Percentiles rank a stretch among this genome's conserved stretches.
phyloP scores from a whole-genome alignment of 1,140 invertebrate species.

The Brachionus sp. region DNA sequence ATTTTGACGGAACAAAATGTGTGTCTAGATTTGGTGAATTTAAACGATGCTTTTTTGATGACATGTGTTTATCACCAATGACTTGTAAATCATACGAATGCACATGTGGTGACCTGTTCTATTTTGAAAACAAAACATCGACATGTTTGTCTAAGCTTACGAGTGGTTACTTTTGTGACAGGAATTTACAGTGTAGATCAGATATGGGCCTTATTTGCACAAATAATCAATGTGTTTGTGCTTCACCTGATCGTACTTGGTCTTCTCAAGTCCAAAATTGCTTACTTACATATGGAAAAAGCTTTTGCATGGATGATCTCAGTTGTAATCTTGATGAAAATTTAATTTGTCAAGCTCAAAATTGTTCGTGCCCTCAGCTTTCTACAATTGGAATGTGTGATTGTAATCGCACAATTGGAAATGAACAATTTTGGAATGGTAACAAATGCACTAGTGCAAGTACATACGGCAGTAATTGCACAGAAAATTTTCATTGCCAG shows the following conservation, averaged over 20 bases:
- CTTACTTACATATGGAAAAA: background rate
- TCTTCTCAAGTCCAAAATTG: background rate
- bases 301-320: background rate
- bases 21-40: background rate
- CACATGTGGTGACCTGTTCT: background rate
- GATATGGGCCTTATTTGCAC: background rate
- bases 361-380: background rate
- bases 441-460: background rate
- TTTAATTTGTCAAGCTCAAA: background rate
- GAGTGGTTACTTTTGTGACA: background rate
- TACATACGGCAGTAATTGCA: background rate
- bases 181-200: background rate
- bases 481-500: background rate
- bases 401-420: background rate
- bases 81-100: background rate
- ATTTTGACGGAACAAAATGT: background rate
- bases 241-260: background rate
- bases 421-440: conserved; percentile 2
- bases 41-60: background rate
- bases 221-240: background rate
- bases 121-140: background rate
- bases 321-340: background rate
- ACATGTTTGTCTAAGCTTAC: background rate
- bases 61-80: background rate
- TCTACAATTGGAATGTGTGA: background rate